Evolutionary conservation across 2,797 vertebrate species (phyloP).

Genomic region (Typhlichthys subterraneus): DNA sequence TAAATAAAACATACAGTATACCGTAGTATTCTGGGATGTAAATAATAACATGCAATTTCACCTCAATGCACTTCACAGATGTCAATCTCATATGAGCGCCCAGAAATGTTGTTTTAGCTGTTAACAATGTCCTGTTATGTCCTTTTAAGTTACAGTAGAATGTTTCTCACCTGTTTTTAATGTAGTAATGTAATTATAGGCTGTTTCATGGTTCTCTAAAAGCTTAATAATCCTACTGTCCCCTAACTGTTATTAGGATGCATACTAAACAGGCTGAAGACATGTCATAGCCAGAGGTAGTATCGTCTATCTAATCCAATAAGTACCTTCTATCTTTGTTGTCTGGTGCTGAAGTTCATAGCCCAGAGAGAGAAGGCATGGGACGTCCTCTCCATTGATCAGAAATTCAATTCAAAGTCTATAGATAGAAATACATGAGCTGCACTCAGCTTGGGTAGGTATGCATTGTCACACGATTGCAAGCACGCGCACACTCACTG

Average conservation of each 20-base stretch:
- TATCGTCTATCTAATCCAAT: slow-evolving; percentile 33
- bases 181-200: background rate
- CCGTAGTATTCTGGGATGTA: too few relatives aligned
- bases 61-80: too few relatives aligned
- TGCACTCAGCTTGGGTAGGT: slow-evolving; percentile 40
- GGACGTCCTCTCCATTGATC: slow-evolving; percentile 65
- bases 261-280: background rate
- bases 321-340: slow-evolving; percentile 36
- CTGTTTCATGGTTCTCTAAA: too few relatives aligned
- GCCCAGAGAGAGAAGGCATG: slow-evolving; percentile 27
- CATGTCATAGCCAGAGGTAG: slow-evolving; percentile 3
- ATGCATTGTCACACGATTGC: background rate
- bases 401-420: slow-evolving; percentile 77
- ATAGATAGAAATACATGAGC: slow-evolving; percentile 73
- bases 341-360: slow-evolving; percentile 41
- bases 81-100: too few relatives aligned
- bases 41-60: too few relatives aligned
- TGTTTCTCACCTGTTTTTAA: too few relatives aligned
- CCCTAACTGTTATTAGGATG: background rate
- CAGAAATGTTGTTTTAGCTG: too few relatives aligned
- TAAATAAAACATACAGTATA: too few relatives aligned
- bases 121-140: too few relatives aligned
- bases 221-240: background rate
- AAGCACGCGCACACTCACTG: background rate
- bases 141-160: too few relatives aligned